Base-by-base conservation (phyloP, 2,113 vertebrate genomes). In the Poeciliopsis prolifica region DNA sequence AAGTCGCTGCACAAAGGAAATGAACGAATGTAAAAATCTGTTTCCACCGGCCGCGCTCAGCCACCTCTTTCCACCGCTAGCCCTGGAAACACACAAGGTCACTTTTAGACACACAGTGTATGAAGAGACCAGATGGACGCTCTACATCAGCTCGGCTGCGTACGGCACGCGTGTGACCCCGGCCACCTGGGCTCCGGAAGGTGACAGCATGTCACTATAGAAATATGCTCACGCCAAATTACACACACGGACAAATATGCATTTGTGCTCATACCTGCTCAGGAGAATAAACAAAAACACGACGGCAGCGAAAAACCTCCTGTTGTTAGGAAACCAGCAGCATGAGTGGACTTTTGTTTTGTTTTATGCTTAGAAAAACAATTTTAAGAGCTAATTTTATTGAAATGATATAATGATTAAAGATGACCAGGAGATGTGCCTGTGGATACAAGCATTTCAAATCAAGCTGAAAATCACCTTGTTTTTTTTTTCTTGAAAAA, bases 151-250 rank as follows among this genome's bases (percentile, higher is more conserved):
- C 83, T 88, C 77, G 74, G 68, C 72, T 82, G 78, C 83, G 83
- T 80, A 80, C 64, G 61, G 81, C 77, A 84, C 77, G 86, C 83
- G 66, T 82, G 77, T 89, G 89, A 90, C 90, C 90, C 80, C 2
- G 82, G 76, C 77, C 89, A 87, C 91, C 87, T 91, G 91, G 83
- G 85, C 85, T 77, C 81, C 83, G 85, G 89, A 89, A 87, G 86
- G 86, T 89, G 89, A 87, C 90, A 80, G 85, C 48, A 26, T 77
- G 84, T 65, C 81, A 79, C 78, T 15, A 19, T 67, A 84, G 74
- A 67, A 71, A 80, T 14, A 72, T 19, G 61, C 71, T 75, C 35
- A 31, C 73, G 28, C 65, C 0, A 51, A 62, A 30, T 72, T 14
- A 68, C 74, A 79, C 74, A 87, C 70, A 54, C 22, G 17, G 17